Conservation (phyloP, 2,797 vertebrate species). For the Corythornis leucogaster region DNA sequence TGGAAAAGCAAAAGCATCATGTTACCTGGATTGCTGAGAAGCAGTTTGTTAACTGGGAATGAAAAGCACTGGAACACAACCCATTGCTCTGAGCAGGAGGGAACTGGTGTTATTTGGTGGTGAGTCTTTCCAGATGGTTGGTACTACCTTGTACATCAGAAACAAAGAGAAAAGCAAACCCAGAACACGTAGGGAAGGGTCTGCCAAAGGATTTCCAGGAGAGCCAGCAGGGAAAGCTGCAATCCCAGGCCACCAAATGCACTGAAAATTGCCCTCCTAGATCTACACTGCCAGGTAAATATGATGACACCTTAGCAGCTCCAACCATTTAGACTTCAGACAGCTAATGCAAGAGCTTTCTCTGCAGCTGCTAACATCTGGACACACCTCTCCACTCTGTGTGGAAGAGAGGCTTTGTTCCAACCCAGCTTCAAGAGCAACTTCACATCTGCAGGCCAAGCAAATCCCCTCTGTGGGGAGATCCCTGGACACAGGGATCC, state of each 20-base stretch:
- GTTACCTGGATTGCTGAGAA: not conserved
- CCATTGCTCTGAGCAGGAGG: not conserved
- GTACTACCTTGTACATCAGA: not conserved
- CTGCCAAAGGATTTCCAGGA: not conserved
- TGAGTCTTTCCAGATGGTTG: constrained; percentile 8
- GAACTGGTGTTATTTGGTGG: not conserved
- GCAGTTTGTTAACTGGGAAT: not conserved
- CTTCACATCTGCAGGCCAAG: not conserved
- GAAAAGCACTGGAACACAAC: constrained; percentile 1
- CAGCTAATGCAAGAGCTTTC: not conserved
- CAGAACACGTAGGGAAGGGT: not conserved
- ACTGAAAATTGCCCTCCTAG: not conserved
- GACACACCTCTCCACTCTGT: not conserved
- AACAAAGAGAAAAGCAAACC: not conserved
- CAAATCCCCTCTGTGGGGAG: not conserved
- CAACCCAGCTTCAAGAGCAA: not conserved
- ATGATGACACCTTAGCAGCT: not conserved
- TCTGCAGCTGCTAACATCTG: not conserved
- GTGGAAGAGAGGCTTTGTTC: not conserved
- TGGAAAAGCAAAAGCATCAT: not conserved
- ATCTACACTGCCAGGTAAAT: not conserved
- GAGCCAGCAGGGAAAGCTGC: not conserved
- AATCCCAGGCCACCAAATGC: not conserved
- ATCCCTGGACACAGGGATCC: not conserved
- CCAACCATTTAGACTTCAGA: not conserved